Evolutionary conservation across 2,113 vertebrate genomes (phyloP).

Genomic region (Alligator sinensis): DNA sequence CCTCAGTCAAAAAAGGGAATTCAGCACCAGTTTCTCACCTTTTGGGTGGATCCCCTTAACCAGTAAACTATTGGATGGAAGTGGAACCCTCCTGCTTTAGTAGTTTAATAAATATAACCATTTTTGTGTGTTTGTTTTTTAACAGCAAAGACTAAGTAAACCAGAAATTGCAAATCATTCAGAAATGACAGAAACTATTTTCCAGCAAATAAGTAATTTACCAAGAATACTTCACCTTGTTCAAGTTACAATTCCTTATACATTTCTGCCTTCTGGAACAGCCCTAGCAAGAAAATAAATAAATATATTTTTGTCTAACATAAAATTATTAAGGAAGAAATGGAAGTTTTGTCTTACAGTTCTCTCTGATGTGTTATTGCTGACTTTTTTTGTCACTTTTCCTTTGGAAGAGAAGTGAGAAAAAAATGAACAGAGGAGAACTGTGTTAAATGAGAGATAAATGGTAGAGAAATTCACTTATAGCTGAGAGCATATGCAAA

Average conservation of each 20-base stretch:
- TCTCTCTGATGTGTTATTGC: background rate
- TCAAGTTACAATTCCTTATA: background rate
- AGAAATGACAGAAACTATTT: accelerated
- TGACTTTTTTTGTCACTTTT: background rate
- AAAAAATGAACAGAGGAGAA: constrained; percentile 2
- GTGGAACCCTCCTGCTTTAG: no score
- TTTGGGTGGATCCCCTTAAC: no score
- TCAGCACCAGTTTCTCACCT: no score
- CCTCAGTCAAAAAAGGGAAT: no score
- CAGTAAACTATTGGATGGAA: no score
- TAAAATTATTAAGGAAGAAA: background rate
- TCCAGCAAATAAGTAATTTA: background rate
- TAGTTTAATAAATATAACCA: no score
- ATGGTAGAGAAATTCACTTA: background rate
- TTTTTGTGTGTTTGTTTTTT: no score
- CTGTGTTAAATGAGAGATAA: background rate
- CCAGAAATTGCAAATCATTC: background rate
- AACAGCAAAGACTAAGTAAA: no score
- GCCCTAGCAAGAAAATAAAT: background rate
- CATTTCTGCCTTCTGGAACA: background rate
- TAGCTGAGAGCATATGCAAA: background rate
- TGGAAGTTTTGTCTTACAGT: background rate
- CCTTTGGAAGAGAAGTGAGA: constrained; percentile 5
- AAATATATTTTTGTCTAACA: background rate
- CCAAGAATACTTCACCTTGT: background rate